These are phyloP conservation scores for Xenentodon cancila DNA, from an alignment of 2,797 vertebrate genomes.

Conservation along the genomic window DNA sequence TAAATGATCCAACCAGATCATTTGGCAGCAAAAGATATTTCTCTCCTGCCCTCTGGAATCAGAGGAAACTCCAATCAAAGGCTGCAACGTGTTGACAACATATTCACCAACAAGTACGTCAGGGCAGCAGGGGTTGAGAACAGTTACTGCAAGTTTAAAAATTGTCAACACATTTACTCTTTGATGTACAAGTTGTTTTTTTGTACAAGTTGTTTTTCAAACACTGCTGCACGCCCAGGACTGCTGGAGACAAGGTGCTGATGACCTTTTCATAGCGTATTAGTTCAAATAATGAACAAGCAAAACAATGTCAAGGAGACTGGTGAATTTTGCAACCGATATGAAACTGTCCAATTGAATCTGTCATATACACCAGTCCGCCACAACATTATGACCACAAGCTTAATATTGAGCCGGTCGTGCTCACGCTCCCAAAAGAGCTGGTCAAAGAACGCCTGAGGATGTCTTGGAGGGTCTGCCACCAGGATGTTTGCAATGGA, in stretches of 20 bases:
- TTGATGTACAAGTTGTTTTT: background rate
- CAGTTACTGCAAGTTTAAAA: conserved; percentile 14
- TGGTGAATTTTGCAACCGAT: too few species aligned
- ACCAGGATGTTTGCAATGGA: too few species aligned
- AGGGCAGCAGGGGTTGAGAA: background rate
- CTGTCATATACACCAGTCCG: too few species aligned
- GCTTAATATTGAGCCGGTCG: too few species aligned
- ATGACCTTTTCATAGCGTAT: background rate
- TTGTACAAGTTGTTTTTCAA: background rate
- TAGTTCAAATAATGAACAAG: too few species aligned
- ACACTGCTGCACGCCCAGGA: background rate
- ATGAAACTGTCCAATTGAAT: too few species aligned
- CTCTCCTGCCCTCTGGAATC: too few species aligned
- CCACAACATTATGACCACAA: too few species aligned
- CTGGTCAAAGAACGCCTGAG: too few species aligned
- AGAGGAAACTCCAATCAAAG: conserved; percentile 6
- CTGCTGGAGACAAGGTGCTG: background rate
- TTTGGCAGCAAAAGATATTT: conserved; percentile 4
- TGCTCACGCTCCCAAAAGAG: too few species aligned
- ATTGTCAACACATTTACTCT: background rate
- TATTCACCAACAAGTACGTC: background rate
- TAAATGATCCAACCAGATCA: background rate
- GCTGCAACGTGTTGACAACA: conserved; percentile 1
- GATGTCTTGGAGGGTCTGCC: too few species aligned
- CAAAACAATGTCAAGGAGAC: too few species aligned